Base-by-base conservation (phyloP, 1,140 invertebrate genomes). In the Microplitis mediator region DNA sequence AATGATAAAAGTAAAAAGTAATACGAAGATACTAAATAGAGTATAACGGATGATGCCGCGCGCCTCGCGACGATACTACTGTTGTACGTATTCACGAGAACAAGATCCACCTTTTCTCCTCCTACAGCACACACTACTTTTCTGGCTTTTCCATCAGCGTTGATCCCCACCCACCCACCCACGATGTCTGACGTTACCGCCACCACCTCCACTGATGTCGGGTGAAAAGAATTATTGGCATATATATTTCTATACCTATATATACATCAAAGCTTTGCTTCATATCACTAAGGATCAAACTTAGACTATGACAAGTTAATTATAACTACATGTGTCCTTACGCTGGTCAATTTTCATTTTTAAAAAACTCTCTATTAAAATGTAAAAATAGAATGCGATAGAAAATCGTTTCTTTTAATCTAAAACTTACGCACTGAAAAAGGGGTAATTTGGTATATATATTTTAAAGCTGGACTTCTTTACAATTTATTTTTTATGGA, bases 111-210 rank as follows among this genome's bases (percentile, higher is more conserved):
- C 45, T 23, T 5, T 8, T 9, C 9, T 36, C 50, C 52, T 23
- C 50, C 8, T 31, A 4, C 35, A 50, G 35, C 16, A 51, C 39
- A 50, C 36, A 54, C 13, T 54, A 35, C 65, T 62, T 70, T 36
- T 11, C 51, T 52, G 52, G 36, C 54, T 69, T 5, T 5, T 56
- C 56, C 54, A 60, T 69, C 67, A 32, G 52, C 54, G 56, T 16
- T 9, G 45, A 69, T 34, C 39, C 54, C 35, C 35, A 54, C 54
- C 51, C 54, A 32, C 13, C 16, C 39, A 9, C 39, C 16, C 32
- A 61, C 14, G 23, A 36, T 35, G 64, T 50, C 60, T 70, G 60
- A 63, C 60, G 31, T 71, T 71, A 64, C 45, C 23, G 50, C 60
- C 64, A n/a, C 31, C 69, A 71, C 60, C 23, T 35, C 61, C 23